phyloP scores from a whole-genome alignment of 2,113 vertebrate genomes.

The Tenebrosternarchus preto region DNA sequence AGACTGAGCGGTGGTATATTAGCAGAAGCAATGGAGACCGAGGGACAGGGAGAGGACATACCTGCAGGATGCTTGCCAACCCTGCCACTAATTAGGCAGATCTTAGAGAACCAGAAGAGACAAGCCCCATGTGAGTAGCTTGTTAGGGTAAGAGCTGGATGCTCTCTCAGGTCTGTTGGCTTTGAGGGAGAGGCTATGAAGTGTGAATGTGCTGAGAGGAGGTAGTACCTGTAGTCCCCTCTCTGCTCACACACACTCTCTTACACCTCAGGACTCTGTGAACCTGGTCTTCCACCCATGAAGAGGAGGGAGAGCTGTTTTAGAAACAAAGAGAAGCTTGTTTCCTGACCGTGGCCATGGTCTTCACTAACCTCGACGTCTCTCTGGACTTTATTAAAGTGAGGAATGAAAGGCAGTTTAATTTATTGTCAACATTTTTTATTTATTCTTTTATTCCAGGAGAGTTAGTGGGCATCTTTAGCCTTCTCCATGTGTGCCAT shows the following conservation, averaged over 20 bases:
- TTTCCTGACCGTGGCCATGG: neutral
- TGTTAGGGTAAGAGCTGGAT: slow-evolving; percentile 76
- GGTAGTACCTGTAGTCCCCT: slow-evolving; percentile 30
- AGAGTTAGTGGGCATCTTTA: neutral
- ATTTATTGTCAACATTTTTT: slow-evolving; percentile 6
- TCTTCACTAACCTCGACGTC: neutral
- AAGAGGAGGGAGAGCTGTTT: slow-evolving; percentile 12
- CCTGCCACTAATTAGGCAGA: slow-evolving; percentile 36
- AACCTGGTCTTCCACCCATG: slow-evolving; percentile 4
- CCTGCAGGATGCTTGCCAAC: slow-evolving; percentile 28
- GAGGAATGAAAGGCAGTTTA: neutral
- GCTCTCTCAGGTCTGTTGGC: slow-evolving; percentile 72
- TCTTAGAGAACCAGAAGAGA: slow-evolving; percentile 47
- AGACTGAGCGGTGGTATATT: slow-evolving; percentile 17
- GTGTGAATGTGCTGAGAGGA: slow-evolving; percentile 28
- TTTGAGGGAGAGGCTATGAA: slow-evolving; percentile 56
- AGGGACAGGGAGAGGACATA: neutral
- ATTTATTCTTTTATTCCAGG: neutral
- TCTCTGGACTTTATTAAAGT: slow-evolving; percentile 17
- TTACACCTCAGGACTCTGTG: slow-evolving; percentile 25
- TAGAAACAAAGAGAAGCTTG: slow-evolving; percentile 34
- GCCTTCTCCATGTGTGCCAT: neutral
- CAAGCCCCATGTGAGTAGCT: slow-evolving; percentile 68
- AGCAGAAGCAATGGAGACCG: slow-evolving; percentile 45
- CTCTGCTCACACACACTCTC: slow-evolving; percentile 39